A percentile compares a stretch with the other conserved stretches of the same genome.
phyloP scores from a whole-genome alignment of 1,140 invertebrate genomes.

The Drosophila orena region DNA sequence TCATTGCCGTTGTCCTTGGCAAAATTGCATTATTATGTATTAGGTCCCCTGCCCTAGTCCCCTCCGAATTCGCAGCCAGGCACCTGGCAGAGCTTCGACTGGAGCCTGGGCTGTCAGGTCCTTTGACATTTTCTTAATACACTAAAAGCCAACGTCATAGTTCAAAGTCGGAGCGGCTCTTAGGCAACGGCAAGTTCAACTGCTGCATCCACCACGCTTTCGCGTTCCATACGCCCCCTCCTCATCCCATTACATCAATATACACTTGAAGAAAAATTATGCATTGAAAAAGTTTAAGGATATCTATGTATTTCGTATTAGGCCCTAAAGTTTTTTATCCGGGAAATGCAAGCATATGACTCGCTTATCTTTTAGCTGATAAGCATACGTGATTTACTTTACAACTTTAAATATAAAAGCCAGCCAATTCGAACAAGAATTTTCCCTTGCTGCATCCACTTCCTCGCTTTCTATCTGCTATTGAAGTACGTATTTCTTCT shows the following conservation, averaged over 20 bases:
- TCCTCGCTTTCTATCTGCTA: conserved; percentile 1
- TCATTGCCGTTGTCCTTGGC: conserved; percentile 53
- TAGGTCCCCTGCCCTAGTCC: conserved; percentile 27
- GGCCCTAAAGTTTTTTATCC: too few relatives aligned
- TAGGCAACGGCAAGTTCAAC: conserved; percentile 62
- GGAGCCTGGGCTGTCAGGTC: conserved; percentile 21
- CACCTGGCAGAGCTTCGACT: conserved; percentile 46
- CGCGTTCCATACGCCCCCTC: not conserved
- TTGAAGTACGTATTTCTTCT: conserved; percentile 28
- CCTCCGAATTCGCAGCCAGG: conserved; percentile 6
- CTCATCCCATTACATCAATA: not conserved
- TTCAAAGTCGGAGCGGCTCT: conserved; percentile 73
- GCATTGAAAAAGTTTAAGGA: too few relatives aligned
- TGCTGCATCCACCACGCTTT: conserved; percentile 48
- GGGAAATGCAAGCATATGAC: too few relatives aligned
- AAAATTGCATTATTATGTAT: conserved; percentile 80
- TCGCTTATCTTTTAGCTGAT: too few relatives aligned
- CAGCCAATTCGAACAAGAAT: too few relatives aligned
- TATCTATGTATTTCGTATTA: too few relatives aligned
- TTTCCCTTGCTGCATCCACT: conserved; percentile 1
- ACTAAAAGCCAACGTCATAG: conserved; percentile 80
- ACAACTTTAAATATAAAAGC: too few relatives aligned
- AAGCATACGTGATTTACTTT: too few relatives aligned
- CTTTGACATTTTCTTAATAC: conserved; percentile 72
- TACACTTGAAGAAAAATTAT: conserved; percentile 7